Base-by-base conservation (phyloP, 2,113 vertebrate genomes). In the Vulpes lagopus region DNA sequence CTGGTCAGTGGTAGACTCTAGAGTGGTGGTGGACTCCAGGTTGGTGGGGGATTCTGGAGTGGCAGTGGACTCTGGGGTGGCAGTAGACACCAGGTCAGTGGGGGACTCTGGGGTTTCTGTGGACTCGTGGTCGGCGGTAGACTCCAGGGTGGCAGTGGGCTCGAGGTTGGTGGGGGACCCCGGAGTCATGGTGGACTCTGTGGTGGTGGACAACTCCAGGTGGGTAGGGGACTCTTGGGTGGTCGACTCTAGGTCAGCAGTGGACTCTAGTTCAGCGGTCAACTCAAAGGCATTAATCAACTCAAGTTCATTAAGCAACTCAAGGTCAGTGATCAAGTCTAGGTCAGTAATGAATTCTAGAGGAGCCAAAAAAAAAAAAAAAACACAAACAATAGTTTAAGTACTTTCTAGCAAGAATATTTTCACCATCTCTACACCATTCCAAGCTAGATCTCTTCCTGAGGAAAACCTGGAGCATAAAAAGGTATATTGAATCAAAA, bases 101-200 rank as follows among this genome's bases (percentile, higher is more conserved):
- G 2, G 7, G 11, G 9, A 15, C 2, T 83, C 87, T 32, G 3
- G 3, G 5, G 10, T 35, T n/a, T 23, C 25, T 8, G 60, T 23
- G 22, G 22, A 64, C 60, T 64, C 65, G 17, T 0, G 10, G 38
- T 2, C 38, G 69, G 43, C 0, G 2, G 19, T 23, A 1, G 2
- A 35, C 19, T 59, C 5, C 15, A 35, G 16, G 25, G 25, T 25
- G 5, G 25, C 16, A 27, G 1, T 35, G 11, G 5, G 27, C 25
- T 32, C 8, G 5, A 22, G 0, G 55, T n/a, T 38, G 0, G 10
- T 14, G 16, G 16, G 5, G 0, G 0, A 27, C 0, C 30, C 30
- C 30, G 10, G 15, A 16, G 53, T 69, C 7, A 11, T 55, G 17
- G 10, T 22, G 25, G 4, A 43, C 43, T 43, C 25, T 8, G 60